Conservation (phyloP, 2,797 vertebrate species). For the Propithecus deckenii region DNA sequence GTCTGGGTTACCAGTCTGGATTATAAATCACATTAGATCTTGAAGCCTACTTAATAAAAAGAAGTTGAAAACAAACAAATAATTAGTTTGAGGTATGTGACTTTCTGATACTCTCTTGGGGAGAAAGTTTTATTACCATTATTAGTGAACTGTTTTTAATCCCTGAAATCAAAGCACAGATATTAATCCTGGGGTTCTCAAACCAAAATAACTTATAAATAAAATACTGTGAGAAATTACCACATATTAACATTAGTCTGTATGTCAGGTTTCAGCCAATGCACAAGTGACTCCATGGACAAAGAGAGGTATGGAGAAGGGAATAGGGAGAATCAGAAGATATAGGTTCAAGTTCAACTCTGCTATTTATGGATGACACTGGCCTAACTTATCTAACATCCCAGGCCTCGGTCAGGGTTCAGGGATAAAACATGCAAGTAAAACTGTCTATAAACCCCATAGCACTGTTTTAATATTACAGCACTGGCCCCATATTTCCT, state of each 20-base stretch:
- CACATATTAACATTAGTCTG: conserved; percentile 37
- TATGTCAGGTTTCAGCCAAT: conserved; percentile 18
- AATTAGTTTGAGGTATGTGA: conserved; percentile 53
- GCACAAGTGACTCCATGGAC: conserved; percentile 4
- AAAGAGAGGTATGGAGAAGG: not conserved
- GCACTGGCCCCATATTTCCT: not conserved
- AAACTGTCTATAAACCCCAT: not conserved
- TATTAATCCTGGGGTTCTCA: conserved; percentile 56
- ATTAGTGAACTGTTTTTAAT: conserved; percentile 72
- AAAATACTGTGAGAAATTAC: conserved; percentile 55
- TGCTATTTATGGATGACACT: not conserved
- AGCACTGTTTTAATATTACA: not conserved
- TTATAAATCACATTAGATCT: conserved; percentile 62
- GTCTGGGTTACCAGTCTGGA: conserved; percentile 11
- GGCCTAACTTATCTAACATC: not conserved
- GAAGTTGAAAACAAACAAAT: conserved; percentile 70
- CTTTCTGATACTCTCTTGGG: conserved; percentile 66
- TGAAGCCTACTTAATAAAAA: conserved; percentile 59
- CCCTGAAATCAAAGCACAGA: conserved; percentile 58
- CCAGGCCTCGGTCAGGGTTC: not conserved
- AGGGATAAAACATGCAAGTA: not conserved
- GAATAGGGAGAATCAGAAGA: not conserved
- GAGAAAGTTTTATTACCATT: conserved; percentile 64
- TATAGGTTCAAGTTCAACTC: not conserved
- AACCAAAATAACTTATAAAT: conserved; percentile 68